Evolutionary conservation across 2,888 invertebrate species (phyloP), one percentile per base, ranked within the genome.

Genomic region (Dione juno): DNA sequence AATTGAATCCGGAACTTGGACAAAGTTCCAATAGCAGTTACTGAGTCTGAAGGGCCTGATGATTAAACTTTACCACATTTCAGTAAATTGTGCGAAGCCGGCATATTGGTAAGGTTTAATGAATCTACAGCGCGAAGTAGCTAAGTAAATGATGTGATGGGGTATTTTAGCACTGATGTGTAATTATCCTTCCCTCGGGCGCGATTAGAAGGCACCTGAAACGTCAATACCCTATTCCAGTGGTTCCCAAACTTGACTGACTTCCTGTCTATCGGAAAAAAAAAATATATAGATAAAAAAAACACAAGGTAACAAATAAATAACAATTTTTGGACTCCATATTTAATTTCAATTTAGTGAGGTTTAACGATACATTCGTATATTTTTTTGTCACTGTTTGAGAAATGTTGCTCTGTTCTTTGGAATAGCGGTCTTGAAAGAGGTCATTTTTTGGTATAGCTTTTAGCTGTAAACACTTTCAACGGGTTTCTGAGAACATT

Each of bases 131-230:
- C 61, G 28, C 0, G 28, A 45, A 45, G 45, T 61, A 11, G 45
- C 43, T 45, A 61, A 61, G 61, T 45, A 61, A 61, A 45, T 61
- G 45, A 61, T n/a, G 43, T n/a, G 45, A 61, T 28, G 43, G 43
- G 6, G 43, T 43, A 61, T 61, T 61, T 61, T 45, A n/a, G 61
- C 28, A 6, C 43, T 61, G 43, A 61, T 61, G 61, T 61, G 45
- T 61, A 61, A 45, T 61, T 61, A 61, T 28, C 6, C 13, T 28
- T n/a, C 61, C 61, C 28, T 28, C 61, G 28, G 28, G 45, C 11
- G 28, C 45, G 61, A 61, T 45, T 45, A 28, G 43, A 45, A 21
- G 28, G n/a, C 1, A 61, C n/a, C 61, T 61, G 61, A 28, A 45
- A 28, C n/a, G 43, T 45, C 43, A 21, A 21, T n/a, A 28, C n/a